phyloP scores from a whole-genome alignment of 2,113 vertebrate species.

The Blennius ocellaris region DNA sequence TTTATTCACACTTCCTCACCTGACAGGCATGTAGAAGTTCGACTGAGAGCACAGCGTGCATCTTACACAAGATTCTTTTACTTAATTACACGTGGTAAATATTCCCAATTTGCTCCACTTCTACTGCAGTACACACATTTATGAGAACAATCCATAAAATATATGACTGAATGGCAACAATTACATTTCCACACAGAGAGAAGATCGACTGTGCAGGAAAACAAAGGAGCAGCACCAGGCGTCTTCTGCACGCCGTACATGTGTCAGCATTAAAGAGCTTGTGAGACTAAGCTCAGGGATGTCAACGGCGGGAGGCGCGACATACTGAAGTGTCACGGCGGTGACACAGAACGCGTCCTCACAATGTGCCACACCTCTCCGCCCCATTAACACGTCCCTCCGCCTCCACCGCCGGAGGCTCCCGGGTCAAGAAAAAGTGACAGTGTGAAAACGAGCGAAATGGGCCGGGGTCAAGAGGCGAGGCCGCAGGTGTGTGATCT shows the following conservation, averaged over 20 bases:
- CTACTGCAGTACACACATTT: no score
- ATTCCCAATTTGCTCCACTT: no score
- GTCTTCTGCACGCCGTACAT: no score
- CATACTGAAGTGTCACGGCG: constrained; percentile 47
- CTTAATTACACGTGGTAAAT: no score
- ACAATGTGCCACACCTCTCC: constrained; percentile 41
- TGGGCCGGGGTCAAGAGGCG: constrained; percentile 36
- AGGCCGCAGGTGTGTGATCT: constrained; percentile 26
- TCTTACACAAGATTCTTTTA: no score
- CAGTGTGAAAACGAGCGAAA: constrained; percentile 60
- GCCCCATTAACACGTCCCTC: constrained; percentile 62
- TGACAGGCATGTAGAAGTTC: background rate
- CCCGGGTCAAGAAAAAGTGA: constrained; percentile 61
- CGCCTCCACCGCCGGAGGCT: constrained; percentile 30
- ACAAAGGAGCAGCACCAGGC: no score
- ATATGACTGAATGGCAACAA: no score
- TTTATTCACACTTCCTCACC: constrained; percentile 29
- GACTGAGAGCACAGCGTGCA: no score
- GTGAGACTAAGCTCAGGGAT: constrained; percentile 29
- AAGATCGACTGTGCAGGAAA: background rate
- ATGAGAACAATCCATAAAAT: no score
- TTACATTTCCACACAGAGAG: background rate
- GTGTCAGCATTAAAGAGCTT: constrained; percentile 9
- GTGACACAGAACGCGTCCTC: constrained; percentile 53
- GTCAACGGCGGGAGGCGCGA: constrained; percentile 56